Percentiles rank a stretch among this genome's conserved stretches.
These are phyloP conservation scores for Euura lappo DNA, from an alignment of 1,140 invertebrate genomes.

Conservation along the genomic window DNA sequence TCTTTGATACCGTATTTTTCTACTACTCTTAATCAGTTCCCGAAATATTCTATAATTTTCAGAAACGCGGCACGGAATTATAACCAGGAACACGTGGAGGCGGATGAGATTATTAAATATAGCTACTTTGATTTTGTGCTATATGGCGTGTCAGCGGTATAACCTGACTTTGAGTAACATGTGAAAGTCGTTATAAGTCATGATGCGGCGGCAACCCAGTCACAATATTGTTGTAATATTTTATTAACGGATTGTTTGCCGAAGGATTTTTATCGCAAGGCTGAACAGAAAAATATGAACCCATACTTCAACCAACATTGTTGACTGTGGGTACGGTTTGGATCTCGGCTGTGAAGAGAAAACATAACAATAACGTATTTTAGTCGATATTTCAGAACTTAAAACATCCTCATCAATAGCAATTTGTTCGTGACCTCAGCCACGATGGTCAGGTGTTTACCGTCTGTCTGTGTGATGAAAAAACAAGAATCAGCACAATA, in stretches of 20 bases:
- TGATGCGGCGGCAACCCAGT: neutral
- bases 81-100: neutral
- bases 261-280: neutral
- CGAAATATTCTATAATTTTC: too few species aligned
- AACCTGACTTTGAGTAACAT: neutral
- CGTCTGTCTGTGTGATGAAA: neutral
- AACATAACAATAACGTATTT: too few species aligned
- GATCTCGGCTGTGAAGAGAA: too few species aligned
- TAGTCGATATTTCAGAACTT: too few species aligned
- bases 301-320: neutral
- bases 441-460: too few species aligned
- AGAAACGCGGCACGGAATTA: neutral
- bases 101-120: slow-evolving; percentile 5
- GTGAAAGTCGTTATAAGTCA: slow-evolving; percentile 1
- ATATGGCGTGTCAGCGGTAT: neutral
- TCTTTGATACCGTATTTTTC: too few species aligned
- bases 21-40: too few species aligned
- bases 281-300: neutral
- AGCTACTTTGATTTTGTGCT: neutral
- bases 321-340: neutral
- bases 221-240: slow-evolving; percentile 9
- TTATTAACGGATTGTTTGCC: slow-evolving; percentile 2
- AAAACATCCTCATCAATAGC: too few species aligned
- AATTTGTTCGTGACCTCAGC: too few species aligned
- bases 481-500: neutral